phyloP scores from a whole-genome alignment of 2,113 vertebrate species.

The Ictidomys tridecemlineatus region DNA sequence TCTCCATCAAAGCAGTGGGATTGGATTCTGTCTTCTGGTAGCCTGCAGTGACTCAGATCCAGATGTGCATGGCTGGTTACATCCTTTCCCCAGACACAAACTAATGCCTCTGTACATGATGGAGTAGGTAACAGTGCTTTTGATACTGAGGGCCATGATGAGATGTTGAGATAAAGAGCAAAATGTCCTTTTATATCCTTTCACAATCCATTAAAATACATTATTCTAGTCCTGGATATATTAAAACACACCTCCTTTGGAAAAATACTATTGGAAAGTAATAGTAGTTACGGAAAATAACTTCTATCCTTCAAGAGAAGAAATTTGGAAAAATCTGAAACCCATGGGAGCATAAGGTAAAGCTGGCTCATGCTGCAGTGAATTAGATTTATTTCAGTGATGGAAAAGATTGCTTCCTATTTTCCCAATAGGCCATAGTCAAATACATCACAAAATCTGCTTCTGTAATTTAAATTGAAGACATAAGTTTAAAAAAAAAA shows the following conservation, averaged over 20 bases:
- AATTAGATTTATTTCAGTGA: slow-evolving; percentile 38
- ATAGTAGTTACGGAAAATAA: slow-evolving; percentile 45
- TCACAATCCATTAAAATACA: background rate
- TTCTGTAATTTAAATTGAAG: slow-evolving; percentile 22
- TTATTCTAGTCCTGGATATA: background rate
- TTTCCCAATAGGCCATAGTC: background rate
- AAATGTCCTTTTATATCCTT: background rate
- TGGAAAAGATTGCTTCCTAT: slow-evolving; percentile 2
- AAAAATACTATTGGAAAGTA: slow-evolving; percentile 1
- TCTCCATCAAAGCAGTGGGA: background rate
- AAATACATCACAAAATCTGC: slow-evolving; percentile 28
- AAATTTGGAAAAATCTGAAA: background rate
- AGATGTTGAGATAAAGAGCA: background rate
- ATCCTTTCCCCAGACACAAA: background rate
- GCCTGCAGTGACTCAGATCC: background rate
- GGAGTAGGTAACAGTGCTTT: background rate
- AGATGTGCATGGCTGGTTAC: background rate
- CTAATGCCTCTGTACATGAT: rapidly evolving
- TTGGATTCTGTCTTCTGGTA: background rate
- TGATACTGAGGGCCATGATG: background rate
- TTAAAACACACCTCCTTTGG: background rate
- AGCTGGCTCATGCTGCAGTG: background rate
- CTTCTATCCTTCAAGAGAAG: slow-evolving; percentile 41
- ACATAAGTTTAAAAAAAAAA: background rate
- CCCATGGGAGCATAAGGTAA: background rate